Conservation (phyloP, 2,113 vertebrate genomes). For the Myotis lucifugus region DNA sequence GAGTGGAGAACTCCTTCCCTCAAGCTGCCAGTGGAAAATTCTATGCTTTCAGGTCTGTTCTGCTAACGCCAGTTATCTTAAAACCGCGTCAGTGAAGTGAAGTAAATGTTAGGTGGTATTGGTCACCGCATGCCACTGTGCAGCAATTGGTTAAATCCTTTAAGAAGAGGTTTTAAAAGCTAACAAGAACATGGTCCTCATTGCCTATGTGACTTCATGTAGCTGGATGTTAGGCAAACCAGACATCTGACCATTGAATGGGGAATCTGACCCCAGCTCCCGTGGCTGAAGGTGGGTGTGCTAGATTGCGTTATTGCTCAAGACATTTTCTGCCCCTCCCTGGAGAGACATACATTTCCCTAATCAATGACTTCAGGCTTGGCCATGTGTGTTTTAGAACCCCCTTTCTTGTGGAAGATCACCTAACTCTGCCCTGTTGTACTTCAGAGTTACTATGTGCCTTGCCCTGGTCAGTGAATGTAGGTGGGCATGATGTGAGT, state of each 20-base stretch:
- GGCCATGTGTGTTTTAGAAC: background rate
- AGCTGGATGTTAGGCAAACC: background rate
- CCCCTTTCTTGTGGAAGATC: background rate
- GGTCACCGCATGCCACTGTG: background rate
- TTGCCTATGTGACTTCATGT: background rate
- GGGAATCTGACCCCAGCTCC: background rate
- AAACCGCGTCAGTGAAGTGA: background rate
- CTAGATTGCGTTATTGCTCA: background rate
- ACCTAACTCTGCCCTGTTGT: background rate
- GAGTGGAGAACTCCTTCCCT: background rate
- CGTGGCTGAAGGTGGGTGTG: background rate
- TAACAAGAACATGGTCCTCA: background rate
- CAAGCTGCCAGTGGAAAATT: background rate
- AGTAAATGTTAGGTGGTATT: background rate
- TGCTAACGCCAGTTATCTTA: background rate
- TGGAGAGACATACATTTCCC: background rate
- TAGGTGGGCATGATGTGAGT: background rate
- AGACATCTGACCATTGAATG: background rate
- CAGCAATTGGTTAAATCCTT: background rate
- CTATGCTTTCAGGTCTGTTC: background rate
- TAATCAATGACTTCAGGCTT: background rate
- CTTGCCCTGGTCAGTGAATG: background rate
- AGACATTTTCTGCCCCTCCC: background rate
- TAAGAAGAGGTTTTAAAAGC: background rate
- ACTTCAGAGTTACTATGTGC: background rate